Evolutionary conservation across 2,113 vertebrate species (phyloP), one percentile per base, ranked within the genome.

Genomic region (Lagopus muta): DNA sequence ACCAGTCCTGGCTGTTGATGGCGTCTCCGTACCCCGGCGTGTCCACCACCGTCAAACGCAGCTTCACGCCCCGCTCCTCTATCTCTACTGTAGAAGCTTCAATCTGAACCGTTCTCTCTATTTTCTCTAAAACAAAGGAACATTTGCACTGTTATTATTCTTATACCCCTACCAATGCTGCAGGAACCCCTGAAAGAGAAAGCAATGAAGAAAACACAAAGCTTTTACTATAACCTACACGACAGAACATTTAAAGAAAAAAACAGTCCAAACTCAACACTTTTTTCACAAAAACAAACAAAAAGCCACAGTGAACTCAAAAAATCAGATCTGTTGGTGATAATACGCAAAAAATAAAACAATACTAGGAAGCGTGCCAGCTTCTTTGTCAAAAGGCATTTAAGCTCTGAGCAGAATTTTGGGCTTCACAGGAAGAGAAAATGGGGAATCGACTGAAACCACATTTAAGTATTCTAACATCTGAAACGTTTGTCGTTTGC

Each of bases 1-100:
- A 99, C 99, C 98, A 99, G 97, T 99, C 98, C 90, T 99, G 98
- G 97, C 99, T 99, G 97, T 99, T 98, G 91, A 99, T 99, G 95
- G 99, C 98, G 58, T 99, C 99, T 27, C 99, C 99, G 4, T 99
- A 99, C 90, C 99, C 99, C 19, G 99, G 98, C 22, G 99, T 99
- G 94, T 99, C 99, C 17, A 99, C 99, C 55, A 99, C 99, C 1
- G 99, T 99, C 48, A 99, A 97, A 47, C 99, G 98, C 66, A 99
- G 98, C 78, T 99, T 99, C 74, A 99, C 99, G 28, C 99, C 99
- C 62, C 98, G 97, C 89, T 99, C 99, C 94, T 99, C 99, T 17
- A 99, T 99, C 95, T 99, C 99, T 76, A 99, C 99, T 2, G 98
- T 99, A 2, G 98, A 99, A 14, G 99, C 99, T 97, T 99, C 99